Evolutionary conservation across 2,797 vertebrate genomes (phyloP), one percentile per base, ranked within the genome.

Genomic region (Cephalopachus bancanus): DNA sequence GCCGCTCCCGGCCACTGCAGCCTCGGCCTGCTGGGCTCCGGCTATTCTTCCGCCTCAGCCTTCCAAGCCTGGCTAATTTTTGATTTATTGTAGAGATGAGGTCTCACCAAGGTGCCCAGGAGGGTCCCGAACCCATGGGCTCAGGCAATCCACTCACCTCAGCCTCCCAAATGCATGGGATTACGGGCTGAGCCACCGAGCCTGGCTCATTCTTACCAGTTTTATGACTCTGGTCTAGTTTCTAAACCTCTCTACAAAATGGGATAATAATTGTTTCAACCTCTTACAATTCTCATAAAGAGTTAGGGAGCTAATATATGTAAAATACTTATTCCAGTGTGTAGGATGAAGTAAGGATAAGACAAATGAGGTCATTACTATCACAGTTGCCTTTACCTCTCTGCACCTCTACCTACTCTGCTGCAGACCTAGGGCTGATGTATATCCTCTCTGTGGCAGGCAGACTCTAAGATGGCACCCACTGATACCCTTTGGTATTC

Each of bases 241-340:
- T 96, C 71, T 83, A 85, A 76, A 71, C 12, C 20, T 80, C 30
- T 79, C 53, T 71, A 59, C 55, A 76, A 71, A 91, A 64, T 80
- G 51, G 37, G 5, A 76, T 83, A 30, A 71, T 62, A 87, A 59
- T 57, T 30, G 37, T 80, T 49, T 84, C 37, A 89, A 30, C 17
- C 10, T 55, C 57, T 80, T 83, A 60, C 7, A 55, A 65, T 78
- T 91, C 78, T 91, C 67, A 22, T 44, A 69, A 87, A 91, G 33
- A 57, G 10, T 89, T 62, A 95, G 80, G 60, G 49, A 92, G 85
- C n/a, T 81, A 88, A 93, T 57, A 89, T 55, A n/a, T 14, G 9
- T 67, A 55, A 79, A 69, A 87, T 37, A 55, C 26, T 81, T 69
- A 64, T 44, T 81, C 65, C 15, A 57, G 64, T 75, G 10, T 67